Evolutionary conservation across 2,888 invertebrate genomes (phyloP), one percentile per base, ranked within the genome.

Genomic region (Cataglyphis rosenhaueri): DNA sequence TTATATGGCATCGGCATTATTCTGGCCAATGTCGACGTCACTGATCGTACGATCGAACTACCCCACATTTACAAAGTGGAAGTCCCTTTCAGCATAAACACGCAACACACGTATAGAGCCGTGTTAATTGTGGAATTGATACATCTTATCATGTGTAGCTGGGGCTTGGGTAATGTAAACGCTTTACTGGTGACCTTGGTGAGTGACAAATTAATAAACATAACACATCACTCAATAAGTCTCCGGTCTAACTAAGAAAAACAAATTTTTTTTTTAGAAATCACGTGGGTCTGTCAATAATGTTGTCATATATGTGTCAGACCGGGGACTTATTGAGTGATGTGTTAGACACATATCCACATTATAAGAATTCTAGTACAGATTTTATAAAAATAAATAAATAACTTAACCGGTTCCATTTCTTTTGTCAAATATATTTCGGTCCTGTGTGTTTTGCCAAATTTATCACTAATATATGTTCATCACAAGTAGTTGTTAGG

Each of bases 41-140:
- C 55, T 8, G 4, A 70, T 32, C 32, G 5, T n/a, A 68, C 48
- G 15, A 55, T 35, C 55, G 9, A 70, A 3, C 35, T 55, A 35
- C 32, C 52, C 3, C 68, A 68, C 15, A 21, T 70, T 21, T 5
- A 29, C 21, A 48, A 44, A 61, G 21, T 38, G 48, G 35, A 70
- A 57, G 15, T 79, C 62, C 68, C 79, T 18, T 44, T 70, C 35
- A n/a, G 35, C 25, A 35, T 57, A 48, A 68, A 25, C 12, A 61
- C 35, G 15, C 44, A 68, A 35, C 0, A 15, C 21, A 32, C 21
- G 12, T 79, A 70, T 35, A 59, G 62, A 41, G 9, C 48, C 9
- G 10, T 70, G 9, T n/a, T 79, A 29, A 32, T 52, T 5, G 32
- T 25, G 6, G 68, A 79, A 68, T 18, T 35, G n/a, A 32, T 70